Evolutionary conservation across 2,797 vertebrate species (phyloP), one percentile per base, ranked within the genome.

Genomic region (Carduelis carduelis): DNA sequence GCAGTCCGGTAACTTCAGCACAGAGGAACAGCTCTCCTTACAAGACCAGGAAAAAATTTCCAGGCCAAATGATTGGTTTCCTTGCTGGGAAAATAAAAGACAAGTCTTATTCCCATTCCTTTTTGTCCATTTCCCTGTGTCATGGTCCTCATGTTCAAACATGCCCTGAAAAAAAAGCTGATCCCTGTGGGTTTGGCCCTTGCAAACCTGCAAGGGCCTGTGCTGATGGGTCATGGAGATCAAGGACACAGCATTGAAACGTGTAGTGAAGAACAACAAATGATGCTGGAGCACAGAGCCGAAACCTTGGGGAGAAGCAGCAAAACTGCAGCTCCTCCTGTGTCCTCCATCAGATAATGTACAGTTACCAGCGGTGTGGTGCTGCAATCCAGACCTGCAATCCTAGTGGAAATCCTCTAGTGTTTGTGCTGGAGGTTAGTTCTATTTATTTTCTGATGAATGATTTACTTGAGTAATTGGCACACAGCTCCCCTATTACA

Each of bases 401-500:
- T 83, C 87, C 90, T 89, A 14, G 69, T 92, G 82, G 82, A 89
- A 95, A 93, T 93, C 92, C 94, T 92, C 87, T 92, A 43, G 84
- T 95, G 94, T 97, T 97, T 97, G 93, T 92, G 91, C 95, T 95
- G 83, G 92, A 92, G 94, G 94, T 97, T 93, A 92, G 92, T 95
- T 95, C 94, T 96, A 96, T 97, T 97, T 96, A 97, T 96, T 94
- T 92, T 96, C 95, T 93, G 96, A 96, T 97, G 96, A 96, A 96
- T 96, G 95, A 97, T 97, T 97, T 97, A 97, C 95, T 96, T 4
- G 61, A 94, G 95, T 96, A 96, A 96, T 96, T 95, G 95, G 94
- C 93, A 94, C 76, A 90, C 95, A 92, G 91, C 92, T 96, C 94
- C 94, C 69, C 89, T 94, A 94, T 95, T 97, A 96, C 87, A 94